Base-by-base conservation (phyloP, 2,797 vertebrate species). In the Enteromius thamalakanensis region DNA sequence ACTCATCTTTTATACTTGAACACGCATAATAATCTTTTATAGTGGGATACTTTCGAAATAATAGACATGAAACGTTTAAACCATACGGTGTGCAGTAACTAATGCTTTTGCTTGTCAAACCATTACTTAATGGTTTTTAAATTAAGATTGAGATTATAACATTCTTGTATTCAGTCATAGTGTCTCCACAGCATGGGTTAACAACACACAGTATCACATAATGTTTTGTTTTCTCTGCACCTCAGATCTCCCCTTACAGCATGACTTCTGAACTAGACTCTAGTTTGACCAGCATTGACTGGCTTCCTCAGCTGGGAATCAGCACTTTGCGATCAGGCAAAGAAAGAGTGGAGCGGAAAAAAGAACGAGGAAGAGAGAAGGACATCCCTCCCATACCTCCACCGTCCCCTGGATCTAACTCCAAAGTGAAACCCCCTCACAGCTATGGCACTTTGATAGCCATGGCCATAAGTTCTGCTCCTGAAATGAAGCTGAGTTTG, bases 271-370 rank as follows among this genome's bases (percentile, higher is more conserved):
- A 99, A 86, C 88, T 99, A 89, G 94, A 98, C 92, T 98, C 97
- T 87, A 99, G 98, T 90, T 94, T 99, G 84, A 99, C 98, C 82
- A 98, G 97, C 87, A 99, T 99, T 88, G 98, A 99, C 95, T 99
- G 98, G 97, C 96, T 99, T 78, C 97, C 98, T 62, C 96, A 97
- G 89, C 95, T 99, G 90, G 98, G 97, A 87, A 91, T 98, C 90
- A 96, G 96, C 87, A 95, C 96, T 93, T 90, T 98, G 93, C 90
- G 96, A 89, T 95, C 98, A 60, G 94, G 94, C 91, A 92, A 93
- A 92, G 89, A 96, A 92, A 74, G 96, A 93, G 86, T 89, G 93
- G 96, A 93, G 70, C 90, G 94, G 92, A 90, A 94, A 94, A 87
- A 92, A 94, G 72, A 97, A 79, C 87, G 95, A 85, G 96, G 94